A percentile compares a stretch with the other conserved stretches of the same genome.
Evolutionary conservation across 1,140 invertebrate genomes (phyloP).

Genomic region (Hylaeus anthracinus): DNA sequence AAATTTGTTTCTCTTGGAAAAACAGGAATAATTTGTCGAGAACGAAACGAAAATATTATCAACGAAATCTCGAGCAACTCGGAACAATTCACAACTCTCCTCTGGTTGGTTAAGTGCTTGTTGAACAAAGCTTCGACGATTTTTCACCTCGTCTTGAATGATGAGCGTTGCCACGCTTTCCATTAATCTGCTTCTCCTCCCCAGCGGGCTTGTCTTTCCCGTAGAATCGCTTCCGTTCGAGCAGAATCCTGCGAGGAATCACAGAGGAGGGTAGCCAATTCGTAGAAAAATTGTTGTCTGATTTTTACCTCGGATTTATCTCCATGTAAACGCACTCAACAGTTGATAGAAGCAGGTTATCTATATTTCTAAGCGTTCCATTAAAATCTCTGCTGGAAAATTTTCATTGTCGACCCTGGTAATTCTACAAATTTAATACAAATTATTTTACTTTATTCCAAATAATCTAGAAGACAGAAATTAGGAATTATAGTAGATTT

Average conservation of each 20-base stretch:
- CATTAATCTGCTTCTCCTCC: conserved; percentile 53
- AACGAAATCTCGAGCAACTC: not conserved
- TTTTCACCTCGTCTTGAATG: conserved; percentile 46
- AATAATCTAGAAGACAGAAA: no score
- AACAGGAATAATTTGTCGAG: no score
- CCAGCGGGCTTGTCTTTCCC: conserved; percentile 10
- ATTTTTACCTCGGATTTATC: not conserved
- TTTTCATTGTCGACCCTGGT: no score
- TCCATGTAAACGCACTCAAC: not conserved
- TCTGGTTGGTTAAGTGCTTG: conserved; percentile 40
- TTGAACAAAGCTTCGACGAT: conserved; percentile 49
- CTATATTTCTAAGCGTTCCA: no score
- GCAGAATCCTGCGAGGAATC: conserved; percentile 9
- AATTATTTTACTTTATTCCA: no score
- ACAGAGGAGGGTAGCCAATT: not conserved
- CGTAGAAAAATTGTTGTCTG: not conserved
- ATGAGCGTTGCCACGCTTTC: conserved; percentile 39
- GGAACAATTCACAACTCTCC: conserved; percentile 15
- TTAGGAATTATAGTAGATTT: no score
- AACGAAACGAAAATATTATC: not conserved
- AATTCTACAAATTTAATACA: no score
- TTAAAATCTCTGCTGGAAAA: no score
- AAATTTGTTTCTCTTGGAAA: no score
- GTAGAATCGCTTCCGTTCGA: conserved; percentile 19
- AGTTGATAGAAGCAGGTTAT: no score